These are phyloP conservation scores for Stenichneumon culpator DNA, from an alignment of 2,888 invertebrate species.

Conservation along the genomic window DNA sequence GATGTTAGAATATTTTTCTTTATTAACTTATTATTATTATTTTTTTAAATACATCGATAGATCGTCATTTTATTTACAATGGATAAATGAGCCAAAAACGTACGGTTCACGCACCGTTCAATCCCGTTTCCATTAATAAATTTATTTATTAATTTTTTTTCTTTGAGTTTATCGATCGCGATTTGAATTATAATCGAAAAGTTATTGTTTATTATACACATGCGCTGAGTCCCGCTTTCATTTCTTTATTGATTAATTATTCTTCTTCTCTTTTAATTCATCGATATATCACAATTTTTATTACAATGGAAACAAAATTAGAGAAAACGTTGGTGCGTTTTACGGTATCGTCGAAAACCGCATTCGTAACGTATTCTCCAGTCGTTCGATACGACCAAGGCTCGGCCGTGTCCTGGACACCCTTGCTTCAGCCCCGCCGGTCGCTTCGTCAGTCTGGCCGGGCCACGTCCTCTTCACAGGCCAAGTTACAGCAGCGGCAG, in stretches of 20 bases:
- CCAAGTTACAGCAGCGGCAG: background rate
- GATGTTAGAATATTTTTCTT: no score
- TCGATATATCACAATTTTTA: background rate
- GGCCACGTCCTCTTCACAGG: conserved; percentile 32
- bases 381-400: conserved; percentile 44
- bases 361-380: conserved; percentile 16
- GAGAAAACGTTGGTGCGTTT: background rate
- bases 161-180: background rate
- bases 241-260: background rate
- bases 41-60: no score
- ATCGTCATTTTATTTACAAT: no score
- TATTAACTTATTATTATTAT: no score
- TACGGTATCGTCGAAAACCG: background rate
- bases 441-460: conserved; percentile 18
- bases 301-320: background rate
- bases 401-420: conserved; percentile 20
- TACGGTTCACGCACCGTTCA: no score
- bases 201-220: no score
- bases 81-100: no score
- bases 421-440: background rate
- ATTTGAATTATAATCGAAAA: background rate
- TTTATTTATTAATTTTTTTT: background rate
- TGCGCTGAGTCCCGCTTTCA: no score
- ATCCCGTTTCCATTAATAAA: no score
- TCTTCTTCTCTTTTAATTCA: background rate